These are phyloP conservation scores for Tachina lurida DNA, from an alignment of 2,888 invertebrate species.

Conservation along the genomic window DNA sequence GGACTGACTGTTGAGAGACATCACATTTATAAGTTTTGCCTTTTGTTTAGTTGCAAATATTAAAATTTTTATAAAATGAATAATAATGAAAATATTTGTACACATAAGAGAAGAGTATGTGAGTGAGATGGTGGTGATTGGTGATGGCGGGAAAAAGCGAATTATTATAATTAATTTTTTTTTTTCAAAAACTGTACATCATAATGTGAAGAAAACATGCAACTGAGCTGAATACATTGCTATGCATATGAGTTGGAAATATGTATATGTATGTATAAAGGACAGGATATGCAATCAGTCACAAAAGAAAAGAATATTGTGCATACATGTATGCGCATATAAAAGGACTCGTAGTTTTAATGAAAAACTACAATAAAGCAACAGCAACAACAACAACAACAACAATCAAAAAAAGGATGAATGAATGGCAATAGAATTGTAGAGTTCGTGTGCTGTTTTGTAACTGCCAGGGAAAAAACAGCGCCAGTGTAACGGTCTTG, in stretches of 20 bases:
- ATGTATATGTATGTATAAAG: no score
- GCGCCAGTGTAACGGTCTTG: constrained; percentile 68
- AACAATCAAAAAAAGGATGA: constrained; percentile 53
- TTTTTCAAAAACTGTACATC: constrained; percentile 29
- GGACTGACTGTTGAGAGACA: constrained; percentile 1
- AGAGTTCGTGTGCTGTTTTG: constrained; percentile 17
- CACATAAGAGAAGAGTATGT: not conserved
- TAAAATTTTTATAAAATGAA: constrained; percentile 42
- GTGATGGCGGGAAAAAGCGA: constrained; percentile 64
- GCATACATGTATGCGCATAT: not conserved
- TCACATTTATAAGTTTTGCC: constrained; percentile 2
- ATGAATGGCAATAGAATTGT: constrained; percentile 27
- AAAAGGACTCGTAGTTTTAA: constrained; percentile 58
- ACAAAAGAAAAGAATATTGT: constrained; percentile 34
- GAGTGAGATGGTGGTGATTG: constrained; percentile 39
- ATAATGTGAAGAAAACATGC: constrained; percentile 59
- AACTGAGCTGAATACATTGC: constrained; percentile 35
- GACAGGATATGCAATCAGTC: constrained; percentile 72
- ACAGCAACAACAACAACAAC: constrained; percentile 13
- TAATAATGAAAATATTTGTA: constrained; percentile 27
- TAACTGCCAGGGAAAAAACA: constrained; percentile 46
- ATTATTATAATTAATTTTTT: not conserved
- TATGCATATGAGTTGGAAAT: constrained; percentile 43
- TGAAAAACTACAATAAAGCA: constrained; percentile 52
- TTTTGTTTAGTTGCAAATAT: constrained; percentile 29